phyloP scores from a whole-genome alignment of 1,140 invertebrate genomes.

The Ooceraea biroi region DNA sequence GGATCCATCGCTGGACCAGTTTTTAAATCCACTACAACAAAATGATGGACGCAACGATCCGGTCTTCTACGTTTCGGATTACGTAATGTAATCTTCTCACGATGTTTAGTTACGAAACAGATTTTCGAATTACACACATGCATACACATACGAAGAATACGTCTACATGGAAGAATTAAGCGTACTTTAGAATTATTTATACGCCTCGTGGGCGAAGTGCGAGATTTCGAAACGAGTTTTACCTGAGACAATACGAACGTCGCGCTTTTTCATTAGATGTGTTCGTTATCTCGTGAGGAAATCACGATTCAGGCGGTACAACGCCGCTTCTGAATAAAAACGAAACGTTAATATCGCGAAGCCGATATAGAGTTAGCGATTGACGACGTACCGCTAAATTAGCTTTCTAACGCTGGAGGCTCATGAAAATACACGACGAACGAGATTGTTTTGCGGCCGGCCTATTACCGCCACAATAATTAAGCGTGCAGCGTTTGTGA shows the following conservation, averaged over 20 bases:
- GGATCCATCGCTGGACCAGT: too few relatives aligned
- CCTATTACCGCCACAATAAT: conserved; percentile 26
- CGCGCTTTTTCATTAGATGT: background rate
- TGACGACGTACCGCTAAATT: conserved; percentile 26
- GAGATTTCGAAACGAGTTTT: conserved; percentile 14
- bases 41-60: background rate
- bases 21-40: background rate
- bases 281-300: background rate
- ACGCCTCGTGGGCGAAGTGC: background rate
- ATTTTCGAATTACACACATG: background rate
- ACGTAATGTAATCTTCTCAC: background rate
- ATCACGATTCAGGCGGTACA: background rate
- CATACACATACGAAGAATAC: too few relatives aligned
- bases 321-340: conserved; percentile 24
- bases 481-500: background rate
- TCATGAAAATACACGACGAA: conserved; percentile 28
- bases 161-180: background rate
- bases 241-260: background rate
- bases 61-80: background rate
- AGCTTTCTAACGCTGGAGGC: conserved; percentile 32
- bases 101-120: too few relatives aligned
- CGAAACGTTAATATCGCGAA: background rate
- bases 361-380: conserved; percentile 1
- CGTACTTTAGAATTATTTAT: background rate
- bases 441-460: conserved; percentile 22